Conservation (phyloP, 2,113 vertebrate species). For the Drymodes brunneopygia region DNA sequence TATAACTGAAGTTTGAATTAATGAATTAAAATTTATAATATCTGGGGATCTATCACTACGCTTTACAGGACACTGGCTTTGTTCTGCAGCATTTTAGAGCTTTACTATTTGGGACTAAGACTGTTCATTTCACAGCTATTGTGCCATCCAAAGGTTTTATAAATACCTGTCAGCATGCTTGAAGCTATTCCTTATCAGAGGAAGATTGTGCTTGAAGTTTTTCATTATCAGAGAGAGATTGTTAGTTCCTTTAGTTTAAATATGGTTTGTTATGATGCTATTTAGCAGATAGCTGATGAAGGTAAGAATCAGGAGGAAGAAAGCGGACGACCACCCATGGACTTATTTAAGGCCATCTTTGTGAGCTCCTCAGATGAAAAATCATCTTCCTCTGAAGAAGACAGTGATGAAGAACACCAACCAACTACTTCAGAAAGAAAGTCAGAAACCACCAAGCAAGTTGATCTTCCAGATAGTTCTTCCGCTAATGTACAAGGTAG, state of each 20-base stretch:
- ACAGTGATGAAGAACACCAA: conserved; percentile 69
- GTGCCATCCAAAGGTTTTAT: background rate
- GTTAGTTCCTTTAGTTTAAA: background rate
- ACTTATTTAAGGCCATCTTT: conserved; percentile 96
- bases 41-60: background rate
- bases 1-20: background rate
- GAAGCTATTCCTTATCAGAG: background rate
- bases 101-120: background rate
- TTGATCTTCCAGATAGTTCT: background rate
- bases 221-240: background rate
- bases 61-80: background rate
- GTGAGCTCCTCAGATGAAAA: conserved; percentile 89
- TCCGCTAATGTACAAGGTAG: conserved; percentile 34
- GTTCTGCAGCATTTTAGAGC: background rate
- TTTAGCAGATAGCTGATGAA: conserved; percentile 28
- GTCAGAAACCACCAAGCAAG: background rate
- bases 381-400: conserved; percentile 87
- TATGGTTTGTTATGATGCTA: background rate
- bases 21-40: background rate
- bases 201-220: background rate
- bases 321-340: conserved; percentile 85
- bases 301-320: conserved; percentile 72
- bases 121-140: background rate
- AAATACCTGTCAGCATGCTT: background rate
- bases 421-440: background rate